Conservation (phyloP, 2,888 invertebrate genomes). For the Metalampra italica region DNA sequence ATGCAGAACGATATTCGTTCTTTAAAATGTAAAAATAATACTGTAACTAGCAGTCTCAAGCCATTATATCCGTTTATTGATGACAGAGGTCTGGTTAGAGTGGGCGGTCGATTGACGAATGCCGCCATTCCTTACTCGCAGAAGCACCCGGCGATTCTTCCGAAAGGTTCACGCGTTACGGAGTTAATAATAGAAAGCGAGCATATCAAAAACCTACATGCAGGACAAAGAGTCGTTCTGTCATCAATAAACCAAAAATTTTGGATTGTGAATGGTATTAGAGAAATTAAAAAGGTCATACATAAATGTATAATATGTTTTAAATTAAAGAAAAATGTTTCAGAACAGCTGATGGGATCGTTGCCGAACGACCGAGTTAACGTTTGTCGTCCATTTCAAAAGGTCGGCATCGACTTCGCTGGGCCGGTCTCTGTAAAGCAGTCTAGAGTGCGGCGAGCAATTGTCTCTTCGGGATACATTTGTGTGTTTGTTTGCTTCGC, state of each 20-base stretch:
- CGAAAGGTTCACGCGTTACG: constrained; percentile 7
- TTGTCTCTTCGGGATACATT: constrained; percentile 4
- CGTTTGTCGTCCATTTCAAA: not conserved
- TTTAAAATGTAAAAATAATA: not conserved
- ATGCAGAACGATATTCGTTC: not conserved
- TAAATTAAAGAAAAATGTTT: not conserved
- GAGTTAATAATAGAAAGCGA: constrained; percentile 7
- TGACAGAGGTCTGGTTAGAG: not conserved
- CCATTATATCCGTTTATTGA: not conserved
- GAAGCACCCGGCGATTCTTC: constrained; percentile 8
- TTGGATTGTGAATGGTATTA: constrained; percentile 10
- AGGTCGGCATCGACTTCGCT: not conserved
- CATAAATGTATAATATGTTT: constrained; percentile 2
- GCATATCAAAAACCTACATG: constrained; percentile 9
- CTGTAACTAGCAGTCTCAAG: not conserved
- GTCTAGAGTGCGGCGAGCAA: not conserved
- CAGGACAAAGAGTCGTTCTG: constrained; percentile 3
- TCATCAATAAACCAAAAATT: constrained; percentile 1
- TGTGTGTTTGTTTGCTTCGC: constrained; percentile 2
- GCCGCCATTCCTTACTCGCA: not conserved
- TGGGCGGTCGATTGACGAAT: not conserved
- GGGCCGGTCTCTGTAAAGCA: not conserved
- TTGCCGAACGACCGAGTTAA: not conserved
- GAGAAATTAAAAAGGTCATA: constrained; percentile 6
- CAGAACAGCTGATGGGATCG: constrained; percentile 10